Evolutionary conservation across 2,888 invertebrate species (phyloP).

Genomic region (Myopa tessellatipennis): DNA sequence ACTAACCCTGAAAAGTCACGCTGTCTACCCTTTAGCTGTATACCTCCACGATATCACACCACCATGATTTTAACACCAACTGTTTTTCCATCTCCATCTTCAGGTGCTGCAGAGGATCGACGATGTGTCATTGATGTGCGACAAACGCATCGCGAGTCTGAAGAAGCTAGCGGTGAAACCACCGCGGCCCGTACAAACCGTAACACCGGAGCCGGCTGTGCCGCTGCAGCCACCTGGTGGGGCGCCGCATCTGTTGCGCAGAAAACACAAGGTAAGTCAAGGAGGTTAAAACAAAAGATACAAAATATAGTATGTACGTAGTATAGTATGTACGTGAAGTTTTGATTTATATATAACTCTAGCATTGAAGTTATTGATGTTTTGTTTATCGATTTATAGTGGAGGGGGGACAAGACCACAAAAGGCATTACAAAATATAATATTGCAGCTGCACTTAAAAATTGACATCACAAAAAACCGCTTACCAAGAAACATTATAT

Average conservation of each 20-base stretch:
- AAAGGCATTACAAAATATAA: too few relatives aligned
- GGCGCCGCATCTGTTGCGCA: slow-evolving; percentile 68
- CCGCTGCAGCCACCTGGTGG: slow-evolving; percentile 73
- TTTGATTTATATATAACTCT: too few relatives aligned
- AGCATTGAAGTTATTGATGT: too few relatives aligned
- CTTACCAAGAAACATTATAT: too few relatives aligned
- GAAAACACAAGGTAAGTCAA: slow-evolving; percentile 65
- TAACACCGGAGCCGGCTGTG: slow-evolving; percentile 79
- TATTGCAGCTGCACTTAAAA: too few relatives aligned
- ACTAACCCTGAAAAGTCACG: too few relatives aligned
- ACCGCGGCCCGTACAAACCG: slow-evolving; percentile 82
- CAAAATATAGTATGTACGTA: background rate
- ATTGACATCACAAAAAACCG: too few relatives aligned
- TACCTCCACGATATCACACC: too few relatives aligned
- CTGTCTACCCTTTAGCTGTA: too few relatives aligned
- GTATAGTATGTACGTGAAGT: too few relatives aligned
- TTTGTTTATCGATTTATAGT: too few relatives aligned
- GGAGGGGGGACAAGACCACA: too few relatives aligned
- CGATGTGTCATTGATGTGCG: slow-evolving; percentile 93
- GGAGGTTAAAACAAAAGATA: background rate
- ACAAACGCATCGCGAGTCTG: slow-evolving; percentile 80
- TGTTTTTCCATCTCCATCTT: slow-evolving; percentile 2
- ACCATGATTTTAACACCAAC: background rate
- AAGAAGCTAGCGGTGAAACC: slow-evolving; percentile 79
- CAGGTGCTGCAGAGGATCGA: slow-evolving; percentile 93